A percentile compares a stretch with the other conserved stretches of the same genome.
Conservation (phyloP, 1,140 invertebrate species). For the Drosophila miranda region DNA sequence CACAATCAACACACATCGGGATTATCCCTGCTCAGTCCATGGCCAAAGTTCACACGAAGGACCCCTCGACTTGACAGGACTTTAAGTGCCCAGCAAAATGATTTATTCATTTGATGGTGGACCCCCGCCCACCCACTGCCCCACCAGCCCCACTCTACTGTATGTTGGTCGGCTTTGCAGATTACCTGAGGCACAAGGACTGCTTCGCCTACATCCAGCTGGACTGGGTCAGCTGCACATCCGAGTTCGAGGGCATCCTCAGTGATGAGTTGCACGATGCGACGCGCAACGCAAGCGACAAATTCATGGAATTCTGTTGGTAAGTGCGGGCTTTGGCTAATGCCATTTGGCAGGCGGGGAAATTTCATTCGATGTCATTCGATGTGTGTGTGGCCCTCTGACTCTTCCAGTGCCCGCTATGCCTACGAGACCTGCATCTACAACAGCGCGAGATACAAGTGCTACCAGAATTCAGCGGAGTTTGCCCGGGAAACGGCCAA, state of each 20-base stretch:
- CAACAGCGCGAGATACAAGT: constrained; percentile 77
- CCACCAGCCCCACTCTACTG: not conserved
- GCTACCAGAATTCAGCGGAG: constrained; percentile 75
- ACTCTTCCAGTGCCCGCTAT: constrained; percentile 64
- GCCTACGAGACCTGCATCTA: constrained; percentile 81
- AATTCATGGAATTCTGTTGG: constrained; percentile 81
- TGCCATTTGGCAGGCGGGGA: too few species aligned
- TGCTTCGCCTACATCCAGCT: constrained; percentile 75
- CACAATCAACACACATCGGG: not conserved
- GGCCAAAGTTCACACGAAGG: constrained; percentile 5
- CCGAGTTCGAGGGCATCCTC: constrained; percentile 70
- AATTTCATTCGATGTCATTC: constrained; percentile 5
- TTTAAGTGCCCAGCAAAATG: constrained; percentile 12
- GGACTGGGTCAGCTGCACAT: constrained; percentile 74
- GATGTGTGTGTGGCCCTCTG: not conserved
- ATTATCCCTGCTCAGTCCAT: not conserved
- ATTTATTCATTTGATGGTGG: constrained; percentile 21
- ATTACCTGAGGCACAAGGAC: constrained; percentile 78
- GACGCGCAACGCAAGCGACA: constrained; percentile 66
- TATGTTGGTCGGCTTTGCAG: constrained; percentile 40
- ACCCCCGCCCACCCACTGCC: not conserved
- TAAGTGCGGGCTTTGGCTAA: constrained; percentile 21
- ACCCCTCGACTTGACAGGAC: constrained; percentile 13
- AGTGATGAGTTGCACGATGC: constrained; percentile 66
- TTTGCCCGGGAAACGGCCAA: constrained; percentile 78